These are phyloP conservation scores for Lycaena phlaeas DNA, from an alignment of 2,888 invertebrate species.

Conservation along the genomic window DNA sequence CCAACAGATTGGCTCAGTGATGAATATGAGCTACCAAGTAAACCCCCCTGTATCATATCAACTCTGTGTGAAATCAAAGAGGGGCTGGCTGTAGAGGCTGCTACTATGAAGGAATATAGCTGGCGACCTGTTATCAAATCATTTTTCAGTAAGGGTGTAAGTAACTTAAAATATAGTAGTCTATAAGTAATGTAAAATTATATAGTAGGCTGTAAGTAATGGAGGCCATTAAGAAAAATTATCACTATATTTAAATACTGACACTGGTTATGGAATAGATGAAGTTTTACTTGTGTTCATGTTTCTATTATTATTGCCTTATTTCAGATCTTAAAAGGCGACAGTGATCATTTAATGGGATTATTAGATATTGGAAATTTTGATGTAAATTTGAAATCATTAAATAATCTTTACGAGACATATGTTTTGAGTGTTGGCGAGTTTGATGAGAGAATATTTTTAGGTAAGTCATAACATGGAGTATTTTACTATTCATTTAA, in stretches of 20 bases:
- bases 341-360: slow-evolving; percentile 78
- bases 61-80: slow-evolving; percentile 86
- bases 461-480: slow-evolving; percentile 78
- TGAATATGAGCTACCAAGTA: slow-evolving; percentile 72
- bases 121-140: slow-evolving; percentile 85
- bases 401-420: slow-evolving; percentile 91
- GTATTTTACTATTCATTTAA: too few species aligned
- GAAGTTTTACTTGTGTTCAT: neutral
- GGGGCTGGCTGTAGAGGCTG: slow-evolving; percentile 89
- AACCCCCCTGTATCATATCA: slow-evolving; percentile 87
- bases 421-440: slow-evolving; percentile 93
- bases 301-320: neutral
- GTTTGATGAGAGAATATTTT: slow-evolving; percentile 96
- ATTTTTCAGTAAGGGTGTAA: slow-evolving; percentile 80
- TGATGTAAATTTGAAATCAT: slow-evolving; percentile 87
- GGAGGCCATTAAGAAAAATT: too few species aligned
- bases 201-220: too few species aligned
- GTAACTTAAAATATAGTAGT: slow-evolving; percentile 14
- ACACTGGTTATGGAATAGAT: too few species aligned
- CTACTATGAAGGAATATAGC: slow-evolving; percentile 90
- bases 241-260: neutral
- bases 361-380: slow-evolving; percentile 85
- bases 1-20: slow-evolving; percentile 78
- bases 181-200: neutral
- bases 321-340: slow-evolving; percentile 80